These are phyloP conservation scores for Nothoprocta pentlandii DNA, from an alignment of 2,113 vertebrate genomes.

Conservation along the genomic window DNA sequence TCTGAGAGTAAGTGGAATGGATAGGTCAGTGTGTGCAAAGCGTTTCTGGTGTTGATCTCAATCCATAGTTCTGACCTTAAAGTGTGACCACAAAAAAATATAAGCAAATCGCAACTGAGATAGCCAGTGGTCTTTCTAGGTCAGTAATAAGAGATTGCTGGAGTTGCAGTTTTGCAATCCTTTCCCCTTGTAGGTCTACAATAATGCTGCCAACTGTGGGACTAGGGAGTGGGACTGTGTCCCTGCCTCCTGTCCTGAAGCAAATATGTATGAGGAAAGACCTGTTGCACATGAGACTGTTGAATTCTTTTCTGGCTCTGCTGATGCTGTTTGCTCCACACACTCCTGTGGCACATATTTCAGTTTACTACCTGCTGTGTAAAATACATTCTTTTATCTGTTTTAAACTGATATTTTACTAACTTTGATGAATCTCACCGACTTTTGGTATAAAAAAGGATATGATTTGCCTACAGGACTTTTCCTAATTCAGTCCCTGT, in stretches of 20 bases:
- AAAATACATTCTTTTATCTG: neutral
- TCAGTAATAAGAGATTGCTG: neutral
- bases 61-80: neutral
- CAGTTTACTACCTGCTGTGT: neutral
- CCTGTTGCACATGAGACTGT: neutral
- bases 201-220: neutral
- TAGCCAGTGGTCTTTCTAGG: neutral
- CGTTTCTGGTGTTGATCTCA: neutral
- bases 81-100: neutral
- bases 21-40: neutral
- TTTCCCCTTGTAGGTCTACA: rapidly evolving
- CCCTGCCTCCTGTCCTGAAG: neutral
- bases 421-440: neutral
- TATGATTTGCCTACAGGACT: neutral
- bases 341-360: neutral
- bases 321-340: neutral
- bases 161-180: neutral
- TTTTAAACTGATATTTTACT: neutral
- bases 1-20: neutral
- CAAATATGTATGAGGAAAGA: neutral
- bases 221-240: neutral
- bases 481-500: neutral
- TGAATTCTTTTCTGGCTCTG: neutral
- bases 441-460: neutral
- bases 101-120: neutral